Evolutionary conservation across 2,113 vertebrate species (phyloP), one percentile per base, ranked within the genome.

Genomic region (Albula glossodonta): DNA sequence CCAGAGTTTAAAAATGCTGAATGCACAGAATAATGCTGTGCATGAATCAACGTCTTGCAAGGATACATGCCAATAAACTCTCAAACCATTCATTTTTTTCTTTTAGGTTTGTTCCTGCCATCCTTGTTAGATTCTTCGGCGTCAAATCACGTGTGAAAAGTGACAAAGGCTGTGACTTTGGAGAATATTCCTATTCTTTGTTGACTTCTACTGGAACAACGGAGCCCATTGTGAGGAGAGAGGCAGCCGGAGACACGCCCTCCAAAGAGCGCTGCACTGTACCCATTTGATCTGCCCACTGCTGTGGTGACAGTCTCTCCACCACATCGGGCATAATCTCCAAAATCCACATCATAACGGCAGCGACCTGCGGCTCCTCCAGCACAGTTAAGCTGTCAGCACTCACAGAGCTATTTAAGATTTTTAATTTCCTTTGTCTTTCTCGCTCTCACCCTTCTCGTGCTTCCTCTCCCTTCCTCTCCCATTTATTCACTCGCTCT

Each of bases 201-300:
- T 51, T 79, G 83, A n/a, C 52, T 84, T 79, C 48, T 79, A 5
- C 6, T 22, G 52, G 77, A 57, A 84, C 83, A 84, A 84, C 22
- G 70, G 52, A 56, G 9, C 10, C 52, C 84, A 51, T 80, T 85
- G 78, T 80, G 51, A 53, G 13, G 13, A 2, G 15, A 78, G 51
- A 56, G 51, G 50, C 70, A 74, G 70, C 70, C 22, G 70, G 70
- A 74, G 70, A 74, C 70, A 74, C 70, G 70, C 70, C 52, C 52
- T 9, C 31, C 4, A 6, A 31, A 50, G 50, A 25, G 82, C 82
- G 48, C 8, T 48, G 66, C 25, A 50, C 70, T 2, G 70, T 74
- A 22, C 66, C 52, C 52, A n/a, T 74, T n/a, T 22, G 31, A 50
- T 79, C 74, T 51, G 56, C 10, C 84, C 74, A 10, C 41, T 17